Evolutionary conservation across 2,888 invertebrate genomes (phyloP), one percentile per base, ranked within the genome.

Genomic region (Aradus depressus): DNA sequence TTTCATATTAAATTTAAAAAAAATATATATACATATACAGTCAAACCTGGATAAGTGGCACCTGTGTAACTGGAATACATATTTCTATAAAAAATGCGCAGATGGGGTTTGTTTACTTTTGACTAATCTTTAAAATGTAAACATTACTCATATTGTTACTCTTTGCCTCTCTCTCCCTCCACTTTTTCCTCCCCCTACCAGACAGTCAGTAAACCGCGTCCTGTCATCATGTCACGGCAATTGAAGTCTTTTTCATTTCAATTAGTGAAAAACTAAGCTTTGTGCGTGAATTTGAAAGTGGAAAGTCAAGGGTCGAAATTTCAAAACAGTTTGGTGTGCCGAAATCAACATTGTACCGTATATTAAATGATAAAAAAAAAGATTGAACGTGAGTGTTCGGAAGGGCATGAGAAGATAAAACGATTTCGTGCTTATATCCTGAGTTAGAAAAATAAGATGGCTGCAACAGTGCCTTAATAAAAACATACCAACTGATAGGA

Each of bases 401-500:
- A n/a, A n/a, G n/a, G n/a, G n/a, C n/a, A n/a, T n/a, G n/a, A n/a
- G n/a, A n/a, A n/a, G n/a, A n/a, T n/a, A n/a, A n/a, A n/a, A n/a
- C n/a, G n/a, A n/a, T n/a, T n/a, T n/a, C n/a, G n/a, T n/a, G n/a
- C n/a, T n/a, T n/a, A n/a, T n/a, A n/a, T n/a, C n/a, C n/a, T n/a
- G n/a, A n/a, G n/a, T n/a, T n/a, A n/a, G n/a, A n/a, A n/a, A n/a
- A n/a, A n/a, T n/a, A n/a, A n/a, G n/a, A 22, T 56, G 49, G 54
- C 35, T 51, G 25, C 26, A 37, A 35, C 26, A 55, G 39, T 16
- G 21, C 21, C 45, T 43, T 18, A 47, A 21, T 22, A 26, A 50
- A 42, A 50, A 32, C 44, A 18, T 55, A 12, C 47, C 44, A 2
- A 16, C 55, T 8, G 44, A 44, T 43, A 50, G 51, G 28, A 31